Evolutionary conservation across 1,140 invertebrate species (phyloP), one percentile per base, ranked within the genome.

Genomic region (Antheraea mylitta): DNA sequence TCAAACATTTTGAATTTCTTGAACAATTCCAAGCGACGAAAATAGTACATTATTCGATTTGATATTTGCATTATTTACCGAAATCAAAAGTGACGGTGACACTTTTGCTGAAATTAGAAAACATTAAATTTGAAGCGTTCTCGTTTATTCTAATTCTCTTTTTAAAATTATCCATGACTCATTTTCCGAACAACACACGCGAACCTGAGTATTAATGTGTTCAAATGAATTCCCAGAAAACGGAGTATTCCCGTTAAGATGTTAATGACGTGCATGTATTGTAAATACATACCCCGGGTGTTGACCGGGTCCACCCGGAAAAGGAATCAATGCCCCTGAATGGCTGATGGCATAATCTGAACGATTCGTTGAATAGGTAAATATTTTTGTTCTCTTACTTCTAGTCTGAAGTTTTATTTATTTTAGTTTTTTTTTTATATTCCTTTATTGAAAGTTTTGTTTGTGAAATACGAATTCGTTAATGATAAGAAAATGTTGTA

Each of bases 281-380:
- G 38, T 45, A 61, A 30, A 53, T 53, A 61, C 60, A n/a, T 30
- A 36, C 19, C 22, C 19, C 64, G 42, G 30, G 64, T 58, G 36
- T 67, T 64, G 64, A 72, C 66, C 30, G 66, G 36, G 66, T 53
- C 65, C 62, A 64, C 71, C 73, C 76, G 76, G 76, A 75, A 73
- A 69, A 73, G 64, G 69, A 72, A 72, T 58, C 70, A 66, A 68
- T 71, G 74, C 64, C 72, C 68, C 70, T 70, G 70, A 72, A 72
- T 77, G 70, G 66, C 45, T 53, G 45, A 53, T 53, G 45, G 45
- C 45, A 53, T 53, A 53, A 53, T 53, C 16, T n/a, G 45, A 53
- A 9, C 45, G 45, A 53, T 53, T 53, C 45, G 13, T 2, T 53
- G 45, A 53, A 53, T 53, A 53, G 45, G 11, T 53, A 53, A 53